These are phyloP conservation scores for Aphaenogaster rudis DNA, from an alignment of 1,140 invertebrate genomes.

Conservation along the genomic window DNA sequence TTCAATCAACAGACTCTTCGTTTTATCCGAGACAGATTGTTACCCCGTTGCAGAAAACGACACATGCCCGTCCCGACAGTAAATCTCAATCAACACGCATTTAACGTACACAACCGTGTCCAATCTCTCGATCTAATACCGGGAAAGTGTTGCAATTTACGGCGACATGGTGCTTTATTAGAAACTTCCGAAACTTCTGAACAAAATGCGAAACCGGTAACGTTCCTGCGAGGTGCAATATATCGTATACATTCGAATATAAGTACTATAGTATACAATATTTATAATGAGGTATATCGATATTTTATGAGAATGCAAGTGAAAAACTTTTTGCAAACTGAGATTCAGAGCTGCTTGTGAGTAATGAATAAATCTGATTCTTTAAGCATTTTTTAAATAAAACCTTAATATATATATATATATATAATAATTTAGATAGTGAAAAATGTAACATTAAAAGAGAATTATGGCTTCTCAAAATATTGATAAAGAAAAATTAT, in stretches of 20 bases:
- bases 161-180: conserved; percentile 40
- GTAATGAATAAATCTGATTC: not conserved
- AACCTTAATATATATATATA: not conserved
- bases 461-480: not conserved
- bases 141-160: conserved; percentile 55
- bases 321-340: not conserved
- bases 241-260: not conserved
- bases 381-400: not conserved
- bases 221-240: not conserved
- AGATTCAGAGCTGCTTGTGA: not conserved
- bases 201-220: conserved; percentile 8
- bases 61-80: not conserved
- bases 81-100: conserved; percentile 60
- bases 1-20: conserved; percentile 57
- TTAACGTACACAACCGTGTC: conserved; percentile 45
- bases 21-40: conserved; percentile 60
- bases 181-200: conserved; percentile 18
- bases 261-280: not conserved
- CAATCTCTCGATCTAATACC: conserved; percentile 49
- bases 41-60: conserved; percentile 43
- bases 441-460: not conserved
- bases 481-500: not conserved
- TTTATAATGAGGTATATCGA: not conserved
- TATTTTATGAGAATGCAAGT: not conserved
- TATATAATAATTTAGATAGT: not conserved